Evolutionary conservation across 1,140 invertebrate species (phyloP).

Genomic region (Trachymyrmex septentrionalis): DNA sequence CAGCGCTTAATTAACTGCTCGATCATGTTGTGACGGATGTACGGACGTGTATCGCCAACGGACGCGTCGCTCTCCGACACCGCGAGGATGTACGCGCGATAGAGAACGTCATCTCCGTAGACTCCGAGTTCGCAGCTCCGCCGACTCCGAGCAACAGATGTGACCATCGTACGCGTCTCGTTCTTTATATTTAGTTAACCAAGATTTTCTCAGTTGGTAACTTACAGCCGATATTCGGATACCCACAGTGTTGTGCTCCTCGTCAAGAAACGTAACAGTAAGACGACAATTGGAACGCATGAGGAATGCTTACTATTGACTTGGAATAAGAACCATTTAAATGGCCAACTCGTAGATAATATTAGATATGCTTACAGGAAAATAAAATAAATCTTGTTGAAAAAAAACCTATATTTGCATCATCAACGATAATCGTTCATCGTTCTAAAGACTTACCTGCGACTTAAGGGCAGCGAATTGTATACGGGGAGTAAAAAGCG

Average conservation of each 20-base stretch:
- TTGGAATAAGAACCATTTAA: constrained; percentile 3
- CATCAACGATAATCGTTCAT: constrained; percentile 7
- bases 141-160: constrained; percentile 74
- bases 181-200: constrained; percentile 73
- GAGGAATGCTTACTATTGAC: constrained; percentile 25
- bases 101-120: background rate
- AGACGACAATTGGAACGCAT: background rate
- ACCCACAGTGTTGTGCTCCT: background rate
- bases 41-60: background rate
- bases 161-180: constrained; percentile 65
- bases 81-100: constrained; percentile 40
- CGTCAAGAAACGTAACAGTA: constrained; percentile 30
- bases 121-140: background rate
- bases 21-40: constrained; percentile 68
- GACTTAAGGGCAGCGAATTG: constrained; percentile 47
- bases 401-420: background rate
- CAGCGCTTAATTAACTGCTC: background rate
- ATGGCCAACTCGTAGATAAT: background rate
- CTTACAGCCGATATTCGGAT: background rate
- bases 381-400: background rate
- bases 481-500: constrained; percentile 49
- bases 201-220: constrained; percentile 67
- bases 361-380: background rate
- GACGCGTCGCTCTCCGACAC: background rate
- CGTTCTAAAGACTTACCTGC: constrained; percentile 44